Conservation (phyloP, 35 echinoderm and acorn worm species). For the Ptychodera flava region DNA sequence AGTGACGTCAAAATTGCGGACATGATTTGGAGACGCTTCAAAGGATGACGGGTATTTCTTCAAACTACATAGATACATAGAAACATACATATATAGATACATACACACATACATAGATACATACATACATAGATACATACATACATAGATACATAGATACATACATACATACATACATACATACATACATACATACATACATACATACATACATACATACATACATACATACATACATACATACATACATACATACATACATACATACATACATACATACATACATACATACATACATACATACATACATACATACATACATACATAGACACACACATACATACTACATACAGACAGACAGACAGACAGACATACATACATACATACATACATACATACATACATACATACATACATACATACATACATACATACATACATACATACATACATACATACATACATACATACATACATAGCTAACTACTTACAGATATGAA, state of each 20-base stretch:
- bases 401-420: constrained; percentile 2
- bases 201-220: constrained; percentile 2
- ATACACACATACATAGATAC: not conserved
- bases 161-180: not conserved
- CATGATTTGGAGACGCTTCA: no score
- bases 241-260: not conserved
- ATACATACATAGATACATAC: not conserved
- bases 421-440: constrained; percentile 2
- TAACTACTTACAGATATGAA: not conserved
- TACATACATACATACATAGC: not conserved
- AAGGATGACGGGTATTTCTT: no score
- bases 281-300: not conserved
- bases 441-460: not conserved
- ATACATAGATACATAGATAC: not conserved
- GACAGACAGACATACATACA: not conserved
- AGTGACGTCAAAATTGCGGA: no score
- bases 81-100: not conserved
- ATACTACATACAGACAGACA: not conserved
- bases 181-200: constrained; percentile 2
- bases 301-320: not conserved
- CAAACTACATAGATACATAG: not conserved
- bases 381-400: not conserved
- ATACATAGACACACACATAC: not conserved
- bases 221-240: constrained; percentile 2
- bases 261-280: not conserved